Percentiles rank a stretch among this genome's conserved stretches.
phyloP scores from a whole-genome alignment of 1,140 invertebrate species.

The Drosophila murphyi region DNA sequence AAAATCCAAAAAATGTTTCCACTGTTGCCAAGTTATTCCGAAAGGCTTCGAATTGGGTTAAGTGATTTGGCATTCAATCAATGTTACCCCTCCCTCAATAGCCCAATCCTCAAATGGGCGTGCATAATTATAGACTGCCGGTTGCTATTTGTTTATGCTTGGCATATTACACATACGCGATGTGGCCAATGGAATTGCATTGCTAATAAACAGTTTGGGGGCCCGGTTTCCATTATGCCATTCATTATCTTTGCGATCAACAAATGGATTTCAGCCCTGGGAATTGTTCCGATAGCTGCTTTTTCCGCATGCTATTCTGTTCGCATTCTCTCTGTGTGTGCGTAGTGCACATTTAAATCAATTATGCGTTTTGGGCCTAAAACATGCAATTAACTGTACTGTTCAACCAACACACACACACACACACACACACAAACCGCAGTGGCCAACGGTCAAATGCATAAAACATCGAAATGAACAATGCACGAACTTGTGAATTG shows the following conservation, averaged over 20 bases:
- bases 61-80: constrained; percentile 75
- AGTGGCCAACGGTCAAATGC: constrained; percentile 7
- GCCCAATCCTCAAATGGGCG: constrained; percentile 8
- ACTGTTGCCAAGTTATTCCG: constrained; percentile 66
- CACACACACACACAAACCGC: not conserved
- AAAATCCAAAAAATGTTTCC: constrained; percentile 25
- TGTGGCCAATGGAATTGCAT: constrained; percentile 40
- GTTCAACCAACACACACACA: not conserved
- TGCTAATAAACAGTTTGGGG: constrained; percentile 60
- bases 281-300: constrained; percentile 30
- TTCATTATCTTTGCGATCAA: constrained; percentile 64
- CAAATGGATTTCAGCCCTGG: constrained; percentile 44
- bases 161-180: constrained; percentile 56
- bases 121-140: constrained; percentile 61
- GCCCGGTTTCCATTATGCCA: constrained; percentile 44
- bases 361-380: constrained; percentile 58
- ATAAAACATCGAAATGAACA: constrained; percentile 21
- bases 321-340: constrained; percentile 13
- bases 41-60: constrained; percentile 74
- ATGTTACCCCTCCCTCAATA: constrained; percentile 27
- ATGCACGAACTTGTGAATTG: constrained; percentile 13
- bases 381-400: constrained; percentile 39
- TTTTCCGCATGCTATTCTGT: constrained; percentile 40
- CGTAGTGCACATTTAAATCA: constrained; percentile 62
- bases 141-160: constrained; percentile 59